Conservation (phyloP, 1,140 invertebrate genomes). For the Frieseomelitta varia region DNA sequence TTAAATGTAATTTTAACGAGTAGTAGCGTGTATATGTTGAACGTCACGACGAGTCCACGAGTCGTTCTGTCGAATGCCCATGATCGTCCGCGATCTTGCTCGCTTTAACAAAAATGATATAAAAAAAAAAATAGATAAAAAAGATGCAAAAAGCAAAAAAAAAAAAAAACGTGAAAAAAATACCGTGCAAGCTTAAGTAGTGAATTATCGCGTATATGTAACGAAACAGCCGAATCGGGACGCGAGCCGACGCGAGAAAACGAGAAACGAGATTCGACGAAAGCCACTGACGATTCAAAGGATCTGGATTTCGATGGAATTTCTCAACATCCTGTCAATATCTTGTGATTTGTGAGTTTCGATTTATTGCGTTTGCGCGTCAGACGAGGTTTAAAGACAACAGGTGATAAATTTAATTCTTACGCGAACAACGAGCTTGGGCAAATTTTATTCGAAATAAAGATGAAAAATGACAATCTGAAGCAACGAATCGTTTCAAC, state of each 20-base stretch:
- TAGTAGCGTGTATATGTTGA: conserved; percentile 9
- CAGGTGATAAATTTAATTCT: no score
- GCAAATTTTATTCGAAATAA: no score
- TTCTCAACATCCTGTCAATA: background rate
- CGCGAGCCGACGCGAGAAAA: conserved; percentile 19
- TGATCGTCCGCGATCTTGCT: conserved; percentile 45
- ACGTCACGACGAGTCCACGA: background rate
- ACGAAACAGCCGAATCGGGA: conserved; percentile 44
- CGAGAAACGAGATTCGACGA: conserved; percentile 19
- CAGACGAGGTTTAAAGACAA: no score
- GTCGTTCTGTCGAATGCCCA: conserved; percentile 26
- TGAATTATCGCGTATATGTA: conserved; percentile 49
- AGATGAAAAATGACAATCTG: no score
- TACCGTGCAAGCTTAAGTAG: conserved; percentile 51
- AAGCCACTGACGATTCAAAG: conserved; percentile 22
- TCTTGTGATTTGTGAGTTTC: no score
- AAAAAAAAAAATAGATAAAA: conserved; percentile 8
- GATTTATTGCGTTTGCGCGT: no score
- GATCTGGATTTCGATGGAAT: background rate
- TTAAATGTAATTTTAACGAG: conserved; percentile 21
- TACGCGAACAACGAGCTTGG: no score
- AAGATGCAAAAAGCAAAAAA: background rate
- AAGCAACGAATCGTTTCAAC: background rate
- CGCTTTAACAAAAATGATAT: conserved; percentile 35
- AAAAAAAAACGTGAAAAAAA: conserved; percentile 21